Evolutionary conservation across 2,888 invertebrate genomes (phyloP).

Genomic region (Folsomia manolachei): DNA sequence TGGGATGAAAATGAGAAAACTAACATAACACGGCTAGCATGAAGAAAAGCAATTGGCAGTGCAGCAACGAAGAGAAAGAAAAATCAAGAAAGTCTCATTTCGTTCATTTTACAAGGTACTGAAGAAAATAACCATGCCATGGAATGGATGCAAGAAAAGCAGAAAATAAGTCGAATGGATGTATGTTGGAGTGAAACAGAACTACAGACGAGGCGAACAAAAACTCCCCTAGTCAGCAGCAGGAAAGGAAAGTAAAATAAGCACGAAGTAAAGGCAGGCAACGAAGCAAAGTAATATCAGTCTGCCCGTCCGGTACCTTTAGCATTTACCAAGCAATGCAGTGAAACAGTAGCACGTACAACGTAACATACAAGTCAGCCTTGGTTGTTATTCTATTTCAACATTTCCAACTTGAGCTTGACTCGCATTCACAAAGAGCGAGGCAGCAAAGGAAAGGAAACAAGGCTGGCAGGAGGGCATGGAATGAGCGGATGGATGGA

Average conservation of each 20-base stretch:
- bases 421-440: background rate
- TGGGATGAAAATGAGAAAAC: background rate
- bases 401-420: conserved; percentile 17
- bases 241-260: background rate
- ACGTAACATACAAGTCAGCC: conserved; percentile 16
- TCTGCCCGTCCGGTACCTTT: background rate
- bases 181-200: background rate
- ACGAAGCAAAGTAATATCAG: conserved; percentile 26
- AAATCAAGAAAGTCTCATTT: background rate
- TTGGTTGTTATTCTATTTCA: conserved; percentile 23
- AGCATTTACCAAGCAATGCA: conserved; percentile 20
- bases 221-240: conserved; percentile 3
- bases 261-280: conserved; percentile 30
- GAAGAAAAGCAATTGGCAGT: no score
- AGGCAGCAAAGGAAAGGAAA: background rate
- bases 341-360: conserved; percentile 1
- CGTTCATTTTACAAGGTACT: background rate
- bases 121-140: background rate
- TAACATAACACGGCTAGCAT: background rate
- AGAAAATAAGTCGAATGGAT: background rate
- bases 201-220: background rate
- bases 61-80: no score
- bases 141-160: no score
- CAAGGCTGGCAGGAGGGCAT: no score
- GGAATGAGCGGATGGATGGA: no score